Conservation (phyloP, 2,888 invertebrate genomes). For the Apotomis capreana region DNA sequence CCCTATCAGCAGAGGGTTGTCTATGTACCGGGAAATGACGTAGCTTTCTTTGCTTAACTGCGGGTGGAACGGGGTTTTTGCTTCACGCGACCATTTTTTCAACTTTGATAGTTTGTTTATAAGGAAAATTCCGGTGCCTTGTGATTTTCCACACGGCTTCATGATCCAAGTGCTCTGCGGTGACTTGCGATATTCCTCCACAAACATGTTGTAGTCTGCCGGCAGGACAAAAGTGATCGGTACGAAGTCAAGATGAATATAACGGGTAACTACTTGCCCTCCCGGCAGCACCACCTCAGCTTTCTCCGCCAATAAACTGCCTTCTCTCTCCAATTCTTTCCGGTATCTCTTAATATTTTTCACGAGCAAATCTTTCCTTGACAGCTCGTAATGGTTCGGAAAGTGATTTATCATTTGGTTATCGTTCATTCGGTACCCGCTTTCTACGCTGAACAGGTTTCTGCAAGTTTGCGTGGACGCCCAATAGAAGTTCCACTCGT, state of each 20-base stretch:
- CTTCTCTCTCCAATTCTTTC: conserved; percentile 95
- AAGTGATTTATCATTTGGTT: conserved; percentile 95
- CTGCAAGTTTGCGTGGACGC: conserved; percentile 92
- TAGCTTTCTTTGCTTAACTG: conserved; percentile 93
- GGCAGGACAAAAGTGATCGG: conserved; percentile 97
- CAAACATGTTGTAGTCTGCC: conserved; percentile 98
- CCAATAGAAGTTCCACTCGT: conserved; percentile 97
- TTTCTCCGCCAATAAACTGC: conserved; percentile 93
- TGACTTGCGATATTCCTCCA: conserved; percentile 96
- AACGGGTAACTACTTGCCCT: conserved; percentile 88
- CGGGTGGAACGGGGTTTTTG: conserved; percentile 92
- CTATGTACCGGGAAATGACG: conserved; percentile 98
- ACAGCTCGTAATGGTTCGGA: conserved; percentile 96
- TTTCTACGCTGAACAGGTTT: conserved; percentile 93
- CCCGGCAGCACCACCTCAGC: conserved; percentile 73
- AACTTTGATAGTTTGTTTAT: conserved; percentile 97
- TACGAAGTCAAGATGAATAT: conserved; percentile 94
- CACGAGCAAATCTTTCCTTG: conserved; percentile 97
- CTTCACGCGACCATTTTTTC: conserved; percentile 94
- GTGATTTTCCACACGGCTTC: conserved; percentile 98
- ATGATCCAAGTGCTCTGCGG: conserved; percentile 98
- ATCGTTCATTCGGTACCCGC: conserved; percentile 93
- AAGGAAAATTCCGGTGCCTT: conserved; percentile 96
- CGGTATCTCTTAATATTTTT: conserved; percentile 98
- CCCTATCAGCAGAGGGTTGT: conserved; percentile 96